These are phyloP conservation scores for Pocillopora damicornis DNA, from an alignment of 64 coral and sea anemone genomes.

Conservation along the genomic window DNA sequence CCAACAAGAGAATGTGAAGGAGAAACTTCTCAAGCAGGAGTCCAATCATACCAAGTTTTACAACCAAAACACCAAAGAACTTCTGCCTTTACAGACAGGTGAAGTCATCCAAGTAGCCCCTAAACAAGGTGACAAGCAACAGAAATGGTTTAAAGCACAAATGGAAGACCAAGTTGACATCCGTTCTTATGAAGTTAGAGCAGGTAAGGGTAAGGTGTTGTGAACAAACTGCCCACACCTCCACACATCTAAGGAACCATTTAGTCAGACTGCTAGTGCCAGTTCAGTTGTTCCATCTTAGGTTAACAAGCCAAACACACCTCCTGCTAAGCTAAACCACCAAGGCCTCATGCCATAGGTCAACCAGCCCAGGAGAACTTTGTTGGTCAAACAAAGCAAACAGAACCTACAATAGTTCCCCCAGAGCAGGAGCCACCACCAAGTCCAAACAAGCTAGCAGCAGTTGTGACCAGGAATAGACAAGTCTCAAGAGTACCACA, in stretches of 20 bases:
- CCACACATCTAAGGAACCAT: not conserved
- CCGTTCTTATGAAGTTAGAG: conserved; percentile 37
- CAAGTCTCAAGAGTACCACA: too few species aligned
- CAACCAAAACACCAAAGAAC: not conserved
- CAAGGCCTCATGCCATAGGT: not conserved
- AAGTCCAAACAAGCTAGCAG: too few species aligned
- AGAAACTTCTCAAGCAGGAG: not conserved
- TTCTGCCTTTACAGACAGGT: conserved; percentile 6
- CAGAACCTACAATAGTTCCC: not conserved
- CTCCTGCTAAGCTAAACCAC: not conserved
- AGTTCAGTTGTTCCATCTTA: not conserved
- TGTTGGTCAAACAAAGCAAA: not conserved
- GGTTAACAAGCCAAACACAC: not conserved
- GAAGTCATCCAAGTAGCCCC: conserved; percentile 38
- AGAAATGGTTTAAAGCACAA: conserved; percentile 19
- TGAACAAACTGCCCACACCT: conserved; percentile 37
- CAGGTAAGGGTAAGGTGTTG: conserved; percentile 17
- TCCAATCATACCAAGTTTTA: not conserved
- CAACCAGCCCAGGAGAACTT: not conserved
- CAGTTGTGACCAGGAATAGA: too few species aligned
- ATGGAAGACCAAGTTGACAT: conserved; percentile 47
- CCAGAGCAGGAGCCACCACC: not conserved
- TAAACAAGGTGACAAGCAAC: not conserved
- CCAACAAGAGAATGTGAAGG: not conserved
- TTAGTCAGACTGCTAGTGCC: not conserved